Evolutionary conservation across 1,140 invertebrate genomes (phyloP), one percentile per base, ranked within the genome.

Genomic region (Lordiphosa clarofinis): DNA sequence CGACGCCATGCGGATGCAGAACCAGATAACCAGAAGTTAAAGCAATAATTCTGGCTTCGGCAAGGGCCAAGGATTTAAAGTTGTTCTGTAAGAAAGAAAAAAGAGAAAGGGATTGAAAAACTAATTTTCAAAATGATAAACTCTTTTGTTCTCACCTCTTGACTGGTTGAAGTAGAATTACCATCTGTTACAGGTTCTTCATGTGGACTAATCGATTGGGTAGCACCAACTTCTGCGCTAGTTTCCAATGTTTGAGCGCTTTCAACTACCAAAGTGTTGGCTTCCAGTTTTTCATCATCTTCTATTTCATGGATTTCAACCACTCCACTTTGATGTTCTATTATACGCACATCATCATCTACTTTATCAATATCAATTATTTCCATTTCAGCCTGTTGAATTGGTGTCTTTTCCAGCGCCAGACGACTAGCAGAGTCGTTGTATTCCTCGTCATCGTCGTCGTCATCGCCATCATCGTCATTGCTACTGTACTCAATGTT

Each of bases 1-100:
- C 94, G 2, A 95, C 95, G 38, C 96, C 96, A 84, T 95, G 94
- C 0, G 96, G 96, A 91, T 97, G 96, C 39, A 97, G 94, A 86
- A 96, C 94, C 28, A 97, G 91, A 90, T 96, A 97, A 35, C 94
- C 94, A 11, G 95, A 94, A 43, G 96, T 93, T 36, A 97, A 90
- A 60, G 95, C 94, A 61, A 94, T 93, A n/a, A 94, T 88, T 78
- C 92, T 93, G 1, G 93, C 93, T 73, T 94, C 93, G 43, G 90
- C 89, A 49, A 91, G 88, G 4, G 89, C 90, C 47, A 91, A 84
- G 60, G 90, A 88, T 33, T 90, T 70, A 6, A 61, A 67, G 6
- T 46, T 38, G 10, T 2, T 28, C 81, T 86, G 43, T 1, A 58
- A 55, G 7, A 0, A 2, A 28, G 6, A 9, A 6, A 39, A 44